Evolutionary conservation across 1,140 invertebrate genomes (phyloP).

Genomic region (Drosophila burlai): DNA sequence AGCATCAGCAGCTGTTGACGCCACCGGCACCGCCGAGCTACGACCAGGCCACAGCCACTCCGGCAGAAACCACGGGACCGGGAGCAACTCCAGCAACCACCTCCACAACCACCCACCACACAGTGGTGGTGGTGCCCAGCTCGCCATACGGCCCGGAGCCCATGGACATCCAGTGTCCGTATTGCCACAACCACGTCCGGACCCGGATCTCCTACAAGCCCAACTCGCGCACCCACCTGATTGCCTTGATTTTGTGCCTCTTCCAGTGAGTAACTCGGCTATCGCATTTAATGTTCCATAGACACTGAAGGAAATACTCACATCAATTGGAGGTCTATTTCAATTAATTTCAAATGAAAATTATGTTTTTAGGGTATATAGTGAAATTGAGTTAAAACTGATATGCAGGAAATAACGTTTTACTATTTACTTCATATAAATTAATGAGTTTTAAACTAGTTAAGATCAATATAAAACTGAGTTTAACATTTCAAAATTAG

Average conservation of each 20-base stretch:
- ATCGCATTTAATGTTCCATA: not conserved
- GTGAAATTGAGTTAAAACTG: not conserved
- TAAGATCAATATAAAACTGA: too few species aligned
- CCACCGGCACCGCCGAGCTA: conserved; percentile 67
- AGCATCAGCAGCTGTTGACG: conserved; percentile 53
- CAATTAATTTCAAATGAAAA: not conserved
- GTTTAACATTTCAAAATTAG: too few species aligned
- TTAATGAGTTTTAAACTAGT: not conserved
- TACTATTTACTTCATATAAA: not conserved
- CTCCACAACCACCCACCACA: conserved; percentile 36
- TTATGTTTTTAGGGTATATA: not conserved
- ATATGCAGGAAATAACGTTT: not conserved
- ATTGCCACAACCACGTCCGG: conserved; percentile 86
- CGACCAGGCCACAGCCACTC: conserved; percentile 60
- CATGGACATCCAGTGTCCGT: conserved; percentile 86
- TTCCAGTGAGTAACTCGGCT: conserved; percentile 85
- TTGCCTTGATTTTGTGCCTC: conserved; percentile 87
- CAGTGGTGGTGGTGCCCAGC: conserved; percentile 67
- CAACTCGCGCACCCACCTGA: conserved; percentile 87
- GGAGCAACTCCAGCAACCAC: conserved; percentile 1
- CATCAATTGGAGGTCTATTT: too few species aligned
- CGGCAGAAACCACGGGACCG: conserved; percentile 50
- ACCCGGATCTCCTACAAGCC: conserved; percentile 86
- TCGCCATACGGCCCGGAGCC: conserved; percentile 85
- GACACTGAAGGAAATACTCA: not conserved